Evolutionary conservation across 2,113 vertebrate species (phyloP).

Genomic region (Sylvia atricapilla): DNA sequence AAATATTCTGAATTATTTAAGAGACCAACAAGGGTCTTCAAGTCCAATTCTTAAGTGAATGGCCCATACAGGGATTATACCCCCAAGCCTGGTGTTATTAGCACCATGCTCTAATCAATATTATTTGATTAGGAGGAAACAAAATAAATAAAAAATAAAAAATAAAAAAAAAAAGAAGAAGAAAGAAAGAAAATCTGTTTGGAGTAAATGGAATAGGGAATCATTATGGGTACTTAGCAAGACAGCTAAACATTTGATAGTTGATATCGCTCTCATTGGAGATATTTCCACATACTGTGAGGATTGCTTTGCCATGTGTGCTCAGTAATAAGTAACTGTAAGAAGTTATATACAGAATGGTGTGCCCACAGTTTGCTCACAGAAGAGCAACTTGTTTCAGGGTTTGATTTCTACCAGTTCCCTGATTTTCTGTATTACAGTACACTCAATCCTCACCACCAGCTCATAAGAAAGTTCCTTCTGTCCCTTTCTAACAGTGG

Average conservation of each 20-base stretch:
- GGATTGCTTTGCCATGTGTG: background rate
- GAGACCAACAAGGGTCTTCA: background rate
- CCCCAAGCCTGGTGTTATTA: background rate
- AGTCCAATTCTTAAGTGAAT: background rate
- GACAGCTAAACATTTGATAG: background rate
- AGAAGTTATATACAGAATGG: background rate
- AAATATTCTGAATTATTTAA: background rate
- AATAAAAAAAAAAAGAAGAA: rapidly evolving
- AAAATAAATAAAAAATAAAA: background rate
- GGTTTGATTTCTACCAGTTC: background rate
- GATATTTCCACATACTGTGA: background rate
- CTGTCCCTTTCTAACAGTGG: background rate
- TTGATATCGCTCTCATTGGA: background rate
- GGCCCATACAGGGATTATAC: background rate
- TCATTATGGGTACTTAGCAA: background rate
- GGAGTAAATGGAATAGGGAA: background rate
- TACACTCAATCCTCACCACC: background rate
- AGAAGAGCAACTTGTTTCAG: background rate
- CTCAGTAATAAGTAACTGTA: background rate
- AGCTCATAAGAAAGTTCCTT: background rate
- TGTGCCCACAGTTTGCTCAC: background rate
- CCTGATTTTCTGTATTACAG: background rate
- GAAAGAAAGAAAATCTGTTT: rapidly evolving
- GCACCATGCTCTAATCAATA: background rate
- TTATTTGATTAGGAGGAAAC: background rate